Percentiles rank a stretch among this genome's conserved stretches.
Evolutionary conservation across 2,113 vertebrate genomes (phyloP).

Genomic region (Amphilophus citrinellus): DNA sequence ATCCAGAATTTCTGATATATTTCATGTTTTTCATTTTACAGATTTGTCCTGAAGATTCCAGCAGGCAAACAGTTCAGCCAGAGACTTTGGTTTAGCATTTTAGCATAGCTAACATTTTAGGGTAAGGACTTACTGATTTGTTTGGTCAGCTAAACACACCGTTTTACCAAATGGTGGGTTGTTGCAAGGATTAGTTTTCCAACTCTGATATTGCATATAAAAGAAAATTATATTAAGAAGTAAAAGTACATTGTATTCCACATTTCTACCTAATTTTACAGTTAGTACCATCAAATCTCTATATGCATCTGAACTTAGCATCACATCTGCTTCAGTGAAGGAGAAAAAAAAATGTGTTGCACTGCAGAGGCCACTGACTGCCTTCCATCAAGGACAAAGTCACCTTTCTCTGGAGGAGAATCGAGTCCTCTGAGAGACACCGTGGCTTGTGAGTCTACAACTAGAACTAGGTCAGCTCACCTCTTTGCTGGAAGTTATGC

Average conservation of each 20-base stretch:
- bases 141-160: background rate
- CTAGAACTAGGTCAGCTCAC: slow-evolving; percentile 73
- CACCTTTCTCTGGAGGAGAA: slow-evolving; percentile 72
- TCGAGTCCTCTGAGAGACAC: slow-evolving; percentile 60
- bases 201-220: background rate
- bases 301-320: background rate
- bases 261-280: background rate
- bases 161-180: background rate
- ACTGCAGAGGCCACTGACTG: slow-evolving; percentile 50
- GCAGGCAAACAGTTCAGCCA: no score
- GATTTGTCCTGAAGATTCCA: no score
- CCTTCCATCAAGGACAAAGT: slow-evolving; percentile 74
- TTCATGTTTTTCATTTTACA: no score
- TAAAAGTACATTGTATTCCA: background rate
- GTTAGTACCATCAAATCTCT: background rate
- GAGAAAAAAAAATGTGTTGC: slow-evolving; percentile 29
- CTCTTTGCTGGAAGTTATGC: slow-evolving; percentile 68
- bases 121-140: background rate
- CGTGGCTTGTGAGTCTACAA: slow-evolving; percentile 51
- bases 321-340: slow-evolving; percentile 16
- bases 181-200: background rate
- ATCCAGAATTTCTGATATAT: no score
- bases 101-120: background rate
- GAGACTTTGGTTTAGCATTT: background rate
- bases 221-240: background rate